A percentile compares a stretch with the other conserved stretches of the same genome.
phyloP scores from a whole-genome alignment of 2,888 invertebrate species.

The Ormyrus rosae region DNA sequence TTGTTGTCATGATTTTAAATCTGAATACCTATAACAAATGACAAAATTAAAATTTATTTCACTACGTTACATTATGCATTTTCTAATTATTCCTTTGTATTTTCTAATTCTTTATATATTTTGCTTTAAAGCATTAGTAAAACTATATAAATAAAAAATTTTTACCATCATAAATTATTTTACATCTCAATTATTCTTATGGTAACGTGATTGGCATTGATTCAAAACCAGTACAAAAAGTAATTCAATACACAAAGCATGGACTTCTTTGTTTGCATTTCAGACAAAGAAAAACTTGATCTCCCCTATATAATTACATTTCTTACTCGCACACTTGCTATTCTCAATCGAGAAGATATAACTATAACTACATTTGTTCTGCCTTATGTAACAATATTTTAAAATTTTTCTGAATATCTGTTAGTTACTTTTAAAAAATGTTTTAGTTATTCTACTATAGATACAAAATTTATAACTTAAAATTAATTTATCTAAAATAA shows the following conservation, averaged over 20 bases:
- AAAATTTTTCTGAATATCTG: slow-evolving; percentile 1
- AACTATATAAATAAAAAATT: too few relatives aligned
- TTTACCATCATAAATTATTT: too few relatives aligned
- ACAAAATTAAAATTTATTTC: too few relatives aligned
- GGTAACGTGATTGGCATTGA: slow-evolving; percentile 9
- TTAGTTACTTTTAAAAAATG: neutral
- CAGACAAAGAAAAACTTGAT: slow-evolving; percentile 67
- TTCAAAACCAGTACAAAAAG: slow-evolving; percentile 35
- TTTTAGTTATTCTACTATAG: neutral
- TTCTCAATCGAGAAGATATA: slow-evolving; percentile 37
- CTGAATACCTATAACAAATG: too few relatives aligned
- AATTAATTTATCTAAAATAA: neutral
- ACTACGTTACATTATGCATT: too few relatives aligned
- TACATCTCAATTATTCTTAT: too few relatives aligned
- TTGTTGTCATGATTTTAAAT: neutral
- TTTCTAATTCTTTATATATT: too few relatives aligned
- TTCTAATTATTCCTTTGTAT: too few relatives aligned
- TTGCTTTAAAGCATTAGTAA: too few relatives aligned
- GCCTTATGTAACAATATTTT: slow-evolving; percentile 14
- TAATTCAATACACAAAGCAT: slow-evolving; percentile 46
- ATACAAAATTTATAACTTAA: neutral
- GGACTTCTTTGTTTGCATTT: slow-evolving; percentile 63
- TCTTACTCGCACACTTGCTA: slow-evolving; percentile 49
- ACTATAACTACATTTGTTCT: neutral
- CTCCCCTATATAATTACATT: slow-evolving; percentile 61